Conservation (phyloP, 2,888 invertebrate species). For the Drosophila suboccidentalis region DNA sequence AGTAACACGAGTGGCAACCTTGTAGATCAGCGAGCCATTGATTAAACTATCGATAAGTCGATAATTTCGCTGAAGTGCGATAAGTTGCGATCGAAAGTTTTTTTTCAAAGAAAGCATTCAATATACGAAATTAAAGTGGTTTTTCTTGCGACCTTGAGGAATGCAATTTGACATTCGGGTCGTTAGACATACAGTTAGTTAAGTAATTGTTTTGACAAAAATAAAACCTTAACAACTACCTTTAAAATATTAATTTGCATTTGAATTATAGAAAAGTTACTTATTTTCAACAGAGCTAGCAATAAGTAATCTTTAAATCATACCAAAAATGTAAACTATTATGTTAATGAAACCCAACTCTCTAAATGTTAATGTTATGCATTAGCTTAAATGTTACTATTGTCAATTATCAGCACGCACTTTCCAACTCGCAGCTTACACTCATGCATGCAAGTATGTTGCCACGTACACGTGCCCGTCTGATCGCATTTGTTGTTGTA, state of each 20-base stretch:
- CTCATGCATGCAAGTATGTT: constrained; percentile 20
- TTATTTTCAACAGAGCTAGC: neutral
- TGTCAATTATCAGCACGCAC: constrained; percentile 1
- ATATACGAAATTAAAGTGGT: too few relatives aligned
- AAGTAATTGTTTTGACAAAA: neutral
- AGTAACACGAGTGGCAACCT: neutral
- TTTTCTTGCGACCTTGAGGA: neutral
- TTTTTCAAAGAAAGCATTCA: neutral
- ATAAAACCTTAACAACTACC: too few relatives aligned
- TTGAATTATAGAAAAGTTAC: neutral
- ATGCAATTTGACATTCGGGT: neutral
- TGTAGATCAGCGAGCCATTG: neutral
- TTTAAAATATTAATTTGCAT: too few relatives aligned
- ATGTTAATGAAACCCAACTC: neutral
- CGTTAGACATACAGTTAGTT: neutral
- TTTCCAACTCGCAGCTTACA: neutral
- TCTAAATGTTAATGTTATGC: neutral
- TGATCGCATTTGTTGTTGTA: constrained; percentile 44
- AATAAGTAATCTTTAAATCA: neutral
- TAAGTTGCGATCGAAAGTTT: neutral
- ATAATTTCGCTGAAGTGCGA: neutral
- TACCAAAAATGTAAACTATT: neutral
- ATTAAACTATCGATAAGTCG: neutral
- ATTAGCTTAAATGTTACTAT: neutral
- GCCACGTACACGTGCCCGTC: constrained; percentile 70